A percentile compares a stretch with the other conserved stretches of the same genome.
phyloP scores from a whole-genome alignment of 2,888 invertebrate genomes.

The Leptopilina drosophilae region DNA sequence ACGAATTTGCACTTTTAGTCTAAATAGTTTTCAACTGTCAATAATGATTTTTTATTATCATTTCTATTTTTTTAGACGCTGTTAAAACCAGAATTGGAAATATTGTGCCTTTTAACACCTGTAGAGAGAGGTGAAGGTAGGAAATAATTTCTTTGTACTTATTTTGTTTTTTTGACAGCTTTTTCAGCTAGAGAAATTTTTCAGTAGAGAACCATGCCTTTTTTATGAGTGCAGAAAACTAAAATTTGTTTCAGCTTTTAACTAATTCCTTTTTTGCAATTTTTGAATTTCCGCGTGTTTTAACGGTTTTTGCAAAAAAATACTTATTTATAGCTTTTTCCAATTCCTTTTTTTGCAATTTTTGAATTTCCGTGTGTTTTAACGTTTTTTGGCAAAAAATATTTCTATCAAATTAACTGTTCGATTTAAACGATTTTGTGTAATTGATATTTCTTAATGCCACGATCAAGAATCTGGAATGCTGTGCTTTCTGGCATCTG shows the following conservation, averaged over 20 bases:
- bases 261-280: background rate
- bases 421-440: conserved; percentile 22
- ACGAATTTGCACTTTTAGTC: background rate
- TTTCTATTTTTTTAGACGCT: conserved; percentile 51
- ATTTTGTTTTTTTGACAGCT: background rate
- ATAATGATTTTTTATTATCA: conserved; percentile 17
- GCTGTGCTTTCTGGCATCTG: conserved; percentile 61
- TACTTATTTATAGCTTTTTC: background rate
- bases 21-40: background rate
- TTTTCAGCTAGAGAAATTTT: background rate
- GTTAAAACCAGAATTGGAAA: conserved; percentile 47
- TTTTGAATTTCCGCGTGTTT: background rate
- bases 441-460: conserved; percentile 48
- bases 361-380: background rate
- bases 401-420: background rate
- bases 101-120: conserved; percentile 61
- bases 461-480: conserved; percentile 48
- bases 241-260: conserved; percentile 14
- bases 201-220: background rate
- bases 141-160: background rate
- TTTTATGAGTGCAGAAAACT: conserved; percentile 6
- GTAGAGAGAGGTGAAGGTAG: conserved; percentile 64
- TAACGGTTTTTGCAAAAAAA: background rate
- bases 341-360: background rate
- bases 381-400: background rate